Base-by-base conservation (phyloP, 2,113 vertebrate genomes). In the Xiphophorus hellerii region DNA sequence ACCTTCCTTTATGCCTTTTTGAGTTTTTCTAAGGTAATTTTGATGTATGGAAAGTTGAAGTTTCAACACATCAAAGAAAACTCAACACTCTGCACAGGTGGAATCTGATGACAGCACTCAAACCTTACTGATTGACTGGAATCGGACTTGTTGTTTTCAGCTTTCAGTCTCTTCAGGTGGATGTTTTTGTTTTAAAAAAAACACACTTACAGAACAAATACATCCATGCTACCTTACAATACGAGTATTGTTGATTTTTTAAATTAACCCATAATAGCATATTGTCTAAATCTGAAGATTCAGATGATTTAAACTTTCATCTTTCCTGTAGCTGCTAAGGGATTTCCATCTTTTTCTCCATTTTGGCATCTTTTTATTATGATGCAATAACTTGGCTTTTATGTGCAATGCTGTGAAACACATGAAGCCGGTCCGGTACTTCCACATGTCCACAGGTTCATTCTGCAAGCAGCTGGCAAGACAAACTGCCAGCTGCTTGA, bases 351-450 rank as follows among this genome's bases (percentile, higher is more conserved):
- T 66, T 64, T 78, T 85, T 74, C 28, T 35, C 27, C 27, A 4
- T 72, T 78, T 74, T 72, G 33, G 62, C 37, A 31, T 67, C 37
- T 42, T 70, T 48, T 68, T 71, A 31, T 66, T 62, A 80, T 92
- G 91, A 93, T 93, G 92, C 70, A 93, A 92, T 80, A 51, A 48
- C 29, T 63, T 68, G 77, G 82, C 69, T 84, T 63, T 76, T 69
- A 76, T 69, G 64, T 82, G 89, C 84, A 92, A 92, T 54, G 14
- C 82, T 83, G 76, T 89, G 76, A 82, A 91, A 81, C 70, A 61
- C 37, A 78, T 76, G 67, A 72, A 77, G 74, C 69, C 78, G 1
- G 76, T 78, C 73, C 84, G 74, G 76, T 78, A 72, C 76, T 75
- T 83, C 69, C 76, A 42, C 65, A 68, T 62, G 71, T 68, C 30